Evolutionary conservation across 2,797 vertebrate species (phyloP).

Genomic region (Pteronotus mesoamericanus): DNA sequence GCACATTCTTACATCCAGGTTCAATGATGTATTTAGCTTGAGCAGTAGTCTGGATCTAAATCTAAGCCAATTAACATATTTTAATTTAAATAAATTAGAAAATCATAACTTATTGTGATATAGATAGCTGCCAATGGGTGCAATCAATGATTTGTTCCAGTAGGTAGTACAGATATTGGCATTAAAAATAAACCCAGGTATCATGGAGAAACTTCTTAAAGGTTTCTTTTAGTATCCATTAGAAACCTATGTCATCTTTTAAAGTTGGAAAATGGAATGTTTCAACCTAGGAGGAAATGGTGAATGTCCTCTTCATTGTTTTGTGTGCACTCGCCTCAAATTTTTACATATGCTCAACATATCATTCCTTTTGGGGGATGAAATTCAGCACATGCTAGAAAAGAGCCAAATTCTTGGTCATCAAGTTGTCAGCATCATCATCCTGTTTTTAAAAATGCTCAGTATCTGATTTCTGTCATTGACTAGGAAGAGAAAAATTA

Average conservation of each 20-base stretch:
- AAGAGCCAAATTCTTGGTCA: neutral
- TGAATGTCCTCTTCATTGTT: neutral
- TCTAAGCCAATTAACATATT: neutral
- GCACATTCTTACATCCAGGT: neutral
- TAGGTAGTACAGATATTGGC: neutral
- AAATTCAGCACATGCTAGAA: neutral
- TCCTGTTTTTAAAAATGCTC: neutral
- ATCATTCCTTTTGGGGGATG: neutral
- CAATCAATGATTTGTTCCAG: neutral
- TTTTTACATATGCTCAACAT: neutral
- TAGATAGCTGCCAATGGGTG: neutral
- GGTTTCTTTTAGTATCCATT: neutral
- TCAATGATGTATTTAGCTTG: neutral
- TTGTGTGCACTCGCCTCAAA: neutral
- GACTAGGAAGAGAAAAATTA: neutral
- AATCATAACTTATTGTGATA: neutral
- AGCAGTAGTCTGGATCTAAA: neutral
- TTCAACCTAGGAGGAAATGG: neutral
- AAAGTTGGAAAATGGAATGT: neutral
- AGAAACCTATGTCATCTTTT: neutral
- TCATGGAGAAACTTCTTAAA: neutral
- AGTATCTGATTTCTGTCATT: neutral
- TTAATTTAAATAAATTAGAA: neutral
- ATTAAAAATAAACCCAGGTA: neutral
- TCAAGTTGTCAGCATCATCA: neutral